Base-by-base conservation (phyloP, 2,113 vertebrate species). In the Coryphaenoides rupestris region DNA sequence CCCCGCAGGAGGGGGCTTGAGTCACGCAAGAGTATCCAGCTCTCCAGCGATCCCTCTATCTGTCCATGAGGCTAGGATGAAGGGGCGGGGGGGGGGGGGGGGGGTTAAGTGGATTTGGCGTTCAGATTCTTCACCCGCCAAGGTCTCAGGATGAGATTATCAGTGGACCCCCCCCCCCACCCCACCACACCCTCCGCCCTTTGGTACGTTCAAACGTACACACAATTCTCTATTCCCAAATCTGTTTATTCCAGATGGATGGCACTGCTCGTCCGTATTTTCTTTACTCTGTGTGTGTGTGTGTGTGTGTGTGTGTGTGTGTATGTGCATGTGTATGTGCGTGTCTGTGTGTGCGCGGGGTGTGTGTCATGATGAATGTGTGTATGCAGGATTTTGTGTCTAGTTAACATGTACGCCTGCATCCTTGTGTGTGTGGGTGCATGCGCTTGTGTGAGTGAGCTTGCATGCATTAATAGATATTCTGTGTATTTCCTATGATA, bases 101-200 rank as follows among this genome's bases (percentile, higher is more conserved):
- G 61, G 58, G 65, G 55, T 64, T 76, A 75, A 73, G 75, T 85
- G 76, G 68, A 82, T 86, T 86, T 74, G 68, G 74, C 66, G 61
- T 66, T 24, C 66, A 76, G n/a, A n/a, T n/a, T n/a, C n/a, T n/a
- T n/a, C 76, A 60, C 72, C 75, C 80, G 75, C 85, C 70, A 1
- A 53, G 57, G 72, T 72, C 67, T 75, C 66, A 69, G 60, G 33
- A 68, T 62, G 46, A 70, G 77, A 84, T 88, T 86, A 83, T 66
- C 61, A 62, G 33, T n/a, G n/a, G 19, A 26, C 70, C 46, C 15
- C 7, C 47, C 24, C 13, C n/a, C n/a, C n/a, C 67, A 22, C 45
- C 53, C 46, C 73, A 63, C 62, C 55, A 53, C 55, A 2, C 10
- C 7, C 16, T 10, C n/a, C n/a, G n/a, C n/a, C 19, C 13, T 33